Evolutionary conservation across 2,113 vertebrate genomes (phyloP).

Genomic region (Rhineura floridana): DNA sequence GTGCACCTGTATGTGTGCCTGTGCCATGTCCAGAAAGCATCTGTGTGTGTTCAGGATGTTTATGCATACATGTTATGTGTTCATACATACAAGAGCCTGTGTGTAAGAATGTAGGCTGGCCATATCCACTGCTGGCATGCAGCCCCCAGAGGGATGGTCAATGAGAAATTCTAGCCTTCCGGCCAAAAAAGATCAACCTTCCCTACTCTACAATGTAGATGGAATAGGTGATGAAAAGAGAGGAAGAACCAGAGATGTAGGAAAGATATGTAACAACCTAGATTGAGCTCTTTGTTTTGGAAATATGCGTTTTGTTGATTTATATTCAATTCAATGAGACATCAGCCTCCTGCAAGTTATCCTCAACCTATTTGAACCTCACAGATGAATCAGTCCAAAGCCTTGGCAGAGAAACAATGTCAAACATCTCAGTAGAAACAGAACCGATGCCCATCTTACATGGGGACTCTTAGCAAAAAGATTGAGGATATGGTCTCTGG

Average conservation of each 20-base stretch:
- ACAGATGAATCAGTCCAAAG: background rate
- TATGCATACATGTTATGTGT: too few species aligned
- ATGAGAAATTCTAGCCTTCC: too few species aligned
- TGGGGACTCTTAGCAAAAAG: too few species aligned
- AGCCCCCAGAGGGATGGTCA: too few species aligned
- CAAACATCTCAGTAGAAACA: background rate
- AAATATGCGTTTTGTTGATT: background rate
- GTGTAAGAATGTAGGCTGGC: too few species aligned
- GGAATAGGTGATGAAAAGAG: background rate
- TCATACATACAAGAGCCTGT: too few species aligned
- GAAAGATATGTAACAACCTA: background rate
- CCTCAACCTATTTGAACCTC: background rate
- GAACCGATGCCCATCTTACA: background rate
- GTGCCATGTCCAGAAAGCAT: too few species aligned
- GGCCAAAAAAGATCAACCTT: too few species aligned
- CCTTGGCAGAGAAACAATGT: too few species aligned
- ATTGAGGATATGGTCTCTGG: background rate
- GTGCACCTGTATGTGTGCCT: too few species aligned
- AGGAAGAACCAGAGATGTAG: background rate
- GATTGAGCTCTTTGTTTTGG: background rate
- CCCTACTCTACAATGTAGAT: background rate
- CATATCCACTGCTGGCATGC: too few species aligned
- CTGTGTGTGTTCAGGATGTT: too few species aligned
- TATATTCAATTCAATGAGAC: background rate
- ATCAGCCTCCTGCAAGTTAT: background rate